These are phyloP conservation scores for Drosophila sturtevanti DNA, from an alignment of 1,140 invertebrate species.

Conservation along the genomic window DNA sequence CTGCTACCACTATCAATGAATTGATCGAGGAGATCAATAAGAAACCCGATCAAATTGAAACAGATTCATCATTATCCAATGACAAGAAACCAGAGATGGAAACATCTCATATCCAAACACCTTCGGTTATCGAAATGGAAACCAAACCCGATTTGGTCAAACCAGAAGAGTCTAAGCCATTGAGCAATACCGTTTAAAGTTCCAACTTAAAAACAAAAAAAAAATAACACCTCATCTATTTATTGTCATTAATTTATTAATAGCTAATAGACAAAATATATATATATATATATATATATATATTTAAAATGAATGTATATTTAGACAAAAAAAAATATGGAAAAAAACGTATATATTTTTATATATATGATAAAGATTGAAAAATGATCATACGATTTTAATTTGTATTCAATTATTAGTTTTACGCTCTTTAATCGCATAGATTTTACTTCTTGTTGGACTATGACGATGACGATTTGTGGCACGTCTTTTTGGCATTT, in stretches of 20 bases:
- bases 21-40: slow-evolving; percentile 28
- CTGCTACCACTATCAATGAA: too few species aligned
- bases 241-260: slow-evolving; percentile 70
- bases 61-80: not conserved
- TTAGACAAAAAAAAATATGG: not conserved
- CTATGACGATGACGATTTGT: slow-evolving; percentile 67
- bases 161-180: not conserved
- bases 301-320: not conserved
- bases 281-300: too few species aligned
- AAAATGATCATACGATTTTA: too few species aligned
- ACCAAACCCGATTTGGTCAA: slow-evolving; percentile 14
- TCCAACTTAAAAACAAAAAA: too few species aligned
- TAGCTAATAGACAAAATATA: slow-evolving; percentile 37
- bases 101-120: not conserved
- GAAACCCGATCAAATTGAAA: slow-evolving; percentile 42
- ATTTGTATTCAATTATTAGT: not conserved
- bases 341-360: too few species aligned
- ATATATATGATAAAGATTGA: too few species aligned
- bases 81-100: slow-evolving; percentile 2
- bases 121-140: not conserved
- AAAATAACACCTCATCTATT: slow-evolving; percentile 45
- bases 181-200: slow-evolving; percentile 51
- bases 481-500: slow-evolving; percentile 41
- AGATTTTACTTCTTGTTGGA: slow-evolving; percentile 51
- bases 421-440: slow-evolving; percentile 41